Evolutionary conservation across 2,113 vertebrate genomes (phyloP), one percentile per base, ranked within the genome.

Genomic region (Corapipo altera): DNA sequence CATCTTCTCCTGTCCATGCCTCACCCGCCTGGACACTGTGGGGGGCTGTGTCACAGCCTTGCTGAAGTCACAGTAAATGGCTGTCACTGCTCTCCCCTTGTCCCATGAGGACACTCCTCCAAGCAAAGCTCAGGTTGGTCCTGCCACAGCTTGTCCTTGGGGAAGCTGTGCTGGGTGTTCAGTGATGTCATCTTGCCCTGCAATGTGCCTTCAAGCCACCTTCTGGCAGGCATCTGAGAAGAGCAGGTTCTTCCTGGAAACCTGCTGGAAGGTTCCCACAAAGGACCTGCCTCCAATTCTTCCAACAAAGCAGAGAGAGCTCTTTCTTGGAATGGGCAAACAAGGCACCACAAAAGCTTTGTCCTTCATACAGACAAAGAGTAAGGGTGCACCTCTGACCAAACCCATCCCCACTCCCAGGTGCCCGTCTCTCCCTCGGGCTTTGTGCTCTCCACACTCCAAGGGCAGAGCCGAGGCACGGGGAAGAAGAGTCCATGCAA

Each of bases 51-150:
- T 49, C 76, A 72, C 21, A 12, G 35, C 9, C n/a, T 35, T 48
- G 75, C 58, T 26, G 26, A 79, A 35, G 32, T 12, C 32, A 57
- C 51, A 49, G 51, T 22, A 27, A 73, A 58, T 23, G 51, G 22
- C 57, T 5, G 3, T 37, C 76, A 65, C 14, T 43, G 43, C 67
- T 57, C 51, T 57, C 55, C 32, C 32, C 43, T 32, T 26, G 15
- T 43, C 49, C 30, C 61, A 59, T 1, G 0, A 59, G 22, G 15
- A 58, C 4, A 8, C 14, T 32, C 3, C 67, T 32, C 19, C 51
- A 49, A 33, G 43, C 35, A 73, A 49, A 32, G 58, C 28, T 57
- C 32, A 11, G 6, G 32, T 8, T 43, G 32, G 26, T 66, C 21
- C 51, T 61, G 35, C 8, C 59, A 37, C 37, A 81, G 59, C 43